Evolutionary conservation across 2,797 vertebrate species (phyloP).

Genomic region (Gallirallus australis): DNA sequence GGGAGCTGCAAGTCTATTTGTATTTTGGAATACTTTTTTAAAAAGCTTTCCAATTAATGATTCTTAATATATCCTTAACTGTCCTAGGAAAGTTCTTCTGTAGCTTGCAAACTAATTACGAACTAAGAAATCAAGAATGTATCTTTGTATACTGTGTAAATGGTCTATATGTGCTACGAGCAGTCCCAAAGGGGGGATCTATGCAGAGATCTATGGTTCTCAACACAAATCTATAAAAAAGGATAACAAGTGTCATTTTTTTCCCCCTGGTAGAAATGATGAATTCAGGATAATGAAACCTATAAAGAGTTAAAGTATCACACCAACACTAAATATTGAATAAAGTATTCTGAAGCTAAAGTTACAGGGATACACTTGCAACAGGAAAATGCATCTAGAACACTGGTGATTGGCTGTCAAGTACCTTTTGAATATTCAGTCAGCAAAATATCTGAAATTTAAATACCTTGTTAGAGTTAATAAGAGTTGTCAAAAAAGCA

Average conservation of each 20-base stretch:
- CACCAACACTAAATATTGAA: neutral
- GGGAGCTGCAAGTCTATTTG: neutral
- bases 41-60: neutral
- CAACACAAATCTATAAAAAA: neutral
- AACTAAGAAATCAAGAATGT: neutral
- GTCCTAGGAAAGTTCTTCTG: neutral
- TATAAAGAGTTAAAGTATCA: neutral
- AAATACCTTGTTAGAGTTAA: constrained; percentile 74
- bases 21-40: neutral
- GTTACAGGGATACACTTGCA: neutral
- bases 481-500: constrained; percentile 71
- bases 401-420: constrained; percentile 33
- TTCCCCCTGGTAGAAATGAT: neutral
- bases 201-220: neutral
- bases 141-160: neutral
- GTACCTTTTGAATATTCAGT: constrained; percentile 72
- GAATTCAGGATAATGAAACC: neutral
- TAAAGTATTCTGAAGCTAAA: constrained; percentile 23
- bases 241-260: neutral
- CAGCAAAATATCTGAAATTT: constrained; percentile 75
- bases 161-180: neutral
- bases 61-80: neutral
- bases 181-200: neutral
- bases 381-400: neutral
- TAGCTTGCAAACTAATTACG: neutral